phyloP scores from a whole-genome alignment of 2,888 invertebrate species.

The Metopia argyrocephala region DNA sequence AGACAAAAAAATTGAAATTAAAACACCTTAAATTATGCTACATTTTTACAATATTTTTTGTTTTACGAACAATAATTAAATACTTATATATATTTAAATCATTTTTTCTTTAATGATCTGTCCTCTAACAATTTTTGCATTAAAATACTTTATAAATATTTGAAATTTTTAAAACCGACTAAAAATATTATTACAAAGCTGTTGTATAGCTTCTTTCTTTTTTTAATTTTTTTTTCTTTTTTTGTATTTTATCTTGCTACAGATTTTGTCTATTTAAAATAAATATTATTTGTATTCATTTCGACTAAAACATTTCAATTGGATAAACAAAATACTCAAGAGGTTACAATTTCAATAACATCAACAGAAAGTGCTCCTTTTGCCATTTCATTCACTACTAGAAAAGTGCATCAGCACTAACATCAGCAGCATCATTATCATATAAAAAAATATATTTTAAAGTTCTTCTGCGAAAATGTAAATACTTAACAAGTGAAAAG shows the following conservation, averaged over 20 bases:
- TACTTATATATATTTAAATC: no score
- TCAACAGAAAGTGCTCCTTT: slow-evolving; percentile 35
- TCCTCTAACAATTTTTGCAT: not conserved
- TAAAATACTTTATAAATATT: not conserved
- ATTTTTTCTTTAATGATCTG: no score
- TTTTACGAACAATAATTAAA: no score
- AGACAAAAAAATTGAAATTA: no score
- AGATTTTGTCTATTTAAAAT: slow-evolving; percentile 47
- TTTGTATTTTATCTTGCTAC: not conserved
- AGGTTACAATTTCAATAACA: slow-evolving; percentile 55
- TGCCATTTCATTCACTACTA: slow-evolving; percentile 40
- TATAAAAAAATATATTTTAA: slow-evolving; percentile 16
- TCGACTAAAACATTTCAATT: slow-evolving; percentile 63
- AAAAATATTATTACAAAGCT: not conserved
- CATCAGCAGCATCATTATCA: not conserved
- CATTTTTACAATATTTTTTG: no score
- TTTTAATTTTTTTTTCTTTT: not conserved
- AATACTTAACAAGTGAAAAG: slow-evolving; percentile 24
- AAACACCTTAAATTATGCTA: no score
- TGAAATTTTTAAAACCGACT: no score
- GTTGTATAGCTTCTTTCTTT: not conserved
- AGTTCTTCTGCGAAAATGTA: slow-evolving; percentile 14
- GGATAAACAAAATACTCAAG: slow-evolving; percentile 61
- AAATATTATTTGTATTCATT: slow-evolving; percentile 62
- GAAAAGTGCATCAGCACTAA: slow-evolving; percentile 56